Base-by-base conservation (phyloP, 2,888 invertebrate species). In the Caenorhabditis sp. region DNA sequence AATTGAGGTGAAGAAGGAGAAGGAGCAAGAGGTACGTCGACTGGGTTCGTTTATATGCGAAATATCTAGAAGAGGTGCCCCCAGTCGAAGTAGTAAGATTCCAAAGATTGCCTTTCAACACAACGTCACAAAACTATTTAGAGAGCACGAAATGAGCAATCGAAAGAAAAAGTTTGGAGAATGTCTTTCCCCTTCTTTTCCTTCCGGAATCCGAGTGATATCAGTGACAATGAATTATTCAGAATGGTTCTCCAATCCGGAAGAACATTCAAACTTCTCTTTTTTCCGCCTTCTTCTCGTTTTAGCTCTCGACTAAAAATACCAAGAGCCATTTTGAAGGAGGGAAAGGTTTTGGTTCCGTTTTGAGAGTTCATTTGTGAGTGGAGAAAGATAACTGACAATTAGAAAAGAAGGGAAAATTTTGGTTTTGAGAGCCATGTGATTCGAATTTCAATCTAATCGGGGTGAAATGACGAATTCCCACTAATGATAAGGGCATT, bases 31-130 rank as follows among this genome's bases (percentile, higher is more conserved):
- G 38, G 61, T 59, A 73, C 61, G 59, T 59, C 69, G 38, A n/a
- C 44, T 51, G 19, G 58, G 59, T 44, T 70, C 69, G 70, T 77
- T 77, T 77, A 70, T 77, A 70, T 77, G 69, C 69, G 63, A 77
- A 77, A 63, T 70, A 77, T 66, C 58, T 58, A 58, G 74, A 74
- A 35, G 66, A 51, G 24, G 14, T 4, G 28, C 28, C 49, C 28
- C 22, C 28, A 6, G 22, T 6, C 14, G 12, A 47, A 59, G 58
- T 64, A 49, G 66, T 75, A 75, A 75, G 66, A 75, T 75, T 75
- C 35, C 75, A 68, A 75, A 75, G 75, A 75, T 75, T 75, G 72
- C 12, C 35, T 44, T 38, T 38, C 58, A 47, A 41, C n/a, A 61
- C 66, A 75, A 68, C 75, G 75, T 75, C 68, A 75, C 64, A 74